These are phyloP conservation scores for Cataglyphis rosenhaueri DNA, from an alignment of 2,888 invertebrate genomes.

Conservation along the genomic window DNA sequence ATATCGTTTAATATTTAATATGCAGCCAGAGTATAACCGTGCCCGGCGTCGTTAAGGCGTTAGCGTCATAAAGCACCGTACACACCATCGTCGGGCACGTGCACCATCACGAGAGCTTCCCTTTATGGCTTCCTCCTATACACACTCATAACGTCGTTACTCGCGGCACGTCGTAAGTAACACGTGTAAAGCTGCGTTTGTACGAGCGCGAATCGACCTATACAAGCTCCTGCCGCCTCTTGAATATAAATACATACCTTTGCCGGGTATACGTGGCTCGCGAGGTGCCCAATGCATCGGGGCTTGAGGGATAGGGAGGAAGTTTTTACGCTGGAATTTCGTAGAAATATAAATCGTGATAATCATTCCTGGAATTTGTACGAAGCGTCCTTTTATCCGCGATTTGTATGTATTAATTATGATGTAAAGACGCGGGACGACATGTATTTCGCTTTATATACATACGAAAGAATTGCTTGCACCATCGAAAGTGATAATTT, in stretches of 20 bases:
- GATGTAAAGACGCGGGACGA: conserved; percentile 33
- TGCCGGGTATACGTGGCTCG: neutral
- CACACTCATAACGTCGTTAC: conserved; percentile 67
- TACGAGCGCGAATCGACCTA: conserved; percentile 63
- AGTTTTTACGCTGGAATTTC: conserved; percentile 60
- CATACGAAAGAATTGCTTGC: conserved; percentile 18
- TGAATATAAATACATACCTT: conserved; percentile 66
- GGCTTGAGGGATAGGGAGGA: neutral
- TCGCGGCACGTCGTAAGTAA: conserved; percentile 74
- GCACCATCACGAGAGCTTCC: conserved; percentile 39
- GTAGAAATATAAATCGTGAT: conserved; percentile 71
- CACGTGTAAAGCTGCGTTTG: conserved; percentile 70
- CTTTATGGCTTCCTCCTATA: conserved; percentile 33
- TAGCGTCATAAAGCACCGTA: conserved; percentile 67
- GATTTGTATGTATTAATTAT: conserved; percentile 62
- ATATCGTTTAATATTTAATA: conserved; percentile 72
- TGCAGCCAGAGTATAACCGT: conserved; percentile 59
- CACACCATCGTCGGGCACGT: conserved; percentile 57
- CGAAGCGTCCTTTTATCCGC: conserved; percentile 38
- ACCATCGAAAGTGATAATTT: conserved; percentile 23
- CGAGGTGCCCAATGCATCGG: neutral
- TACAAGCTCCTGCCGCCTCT: conserved; percentile 42
- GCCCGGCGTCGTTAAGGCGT: conserved; percentile 64
- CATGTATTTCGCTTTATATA: conserved; percentile 47
- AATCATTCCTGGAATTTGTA: conserved; percentile 65